A percentile compares a stretch with the other conserved stretches of the same genome.
These are phyloP conservation scores for Hozukius guyotensis DNA, from an alignment of 2,797 vertebrate species.

Conservation along the genomic window DNA sequence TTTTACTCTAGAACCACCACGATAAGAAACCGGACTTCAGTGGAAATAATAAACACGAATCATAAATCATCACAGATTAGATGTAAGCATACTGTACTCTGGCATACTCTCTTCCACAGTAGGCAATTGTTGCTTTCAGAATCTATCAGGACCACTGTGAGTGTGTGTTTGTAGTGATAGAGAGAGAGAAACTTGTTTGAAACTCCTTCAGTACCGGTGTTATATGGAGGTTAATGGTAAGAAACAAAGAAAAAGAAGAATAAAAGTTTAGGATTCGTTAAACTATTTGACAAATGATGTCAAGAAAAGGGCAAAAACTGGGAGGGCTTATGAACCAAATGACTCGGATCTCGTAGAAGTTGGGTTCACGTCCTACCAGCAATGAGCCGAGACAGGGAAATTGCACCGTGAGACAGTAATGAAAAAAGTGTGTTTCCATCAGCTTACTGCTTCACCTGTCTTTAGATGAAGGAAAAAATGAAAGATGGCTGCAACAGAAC, in stretches of 20 bases:
- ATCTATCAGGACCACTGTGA: conserved; percentile 44
- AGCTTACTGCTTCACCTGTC: conserved; percentile 66
- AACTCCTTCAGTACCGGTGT: conserved; percentile 17
- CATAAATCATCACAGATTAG: conserved; percentile 74
- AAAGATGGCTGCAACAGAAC: conserved; percentile 63
- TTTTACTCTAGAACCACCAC: conserved; percentile 38
- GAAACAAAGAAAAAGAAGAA: neutral
- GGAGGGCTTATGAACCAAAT: conserved; percentile 41
- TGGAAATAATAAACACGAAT: conserved; percentile 71
- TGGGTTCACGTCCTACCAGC: conserved; percentile 46
- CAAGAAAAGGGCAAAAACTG: conserved; percentile 57
- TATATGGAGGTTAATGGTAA: neutral
- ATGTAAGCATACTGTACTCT: conserved; percentile 58
- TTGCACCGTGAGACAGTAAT: conserved; percentile 56
- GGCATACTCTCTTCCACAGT: conserved; percentile 45
- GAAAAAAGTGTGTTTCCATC: conserved; percentile 70
- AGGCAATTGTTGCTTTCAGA: conserved; percentile 50
- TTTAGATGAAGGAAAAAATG: conserved; percentile 58
- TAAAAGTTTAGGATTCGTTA: conserved; percentile 47
- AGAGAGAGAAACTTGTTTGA: conserved; percentile 1
- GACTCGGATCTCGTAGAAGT: conserved; percentile 34
- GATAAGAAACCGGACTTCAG: conserved; percentile 70
- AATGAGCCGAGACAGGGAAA: conserved; percentile 55
- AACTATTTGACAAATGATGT: conserved; percentile 56
- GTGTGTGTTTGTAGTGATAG: neutral